Conservation (phyloP, 2,797 vertebrate species). For the Hirundo rustica region DNA sequence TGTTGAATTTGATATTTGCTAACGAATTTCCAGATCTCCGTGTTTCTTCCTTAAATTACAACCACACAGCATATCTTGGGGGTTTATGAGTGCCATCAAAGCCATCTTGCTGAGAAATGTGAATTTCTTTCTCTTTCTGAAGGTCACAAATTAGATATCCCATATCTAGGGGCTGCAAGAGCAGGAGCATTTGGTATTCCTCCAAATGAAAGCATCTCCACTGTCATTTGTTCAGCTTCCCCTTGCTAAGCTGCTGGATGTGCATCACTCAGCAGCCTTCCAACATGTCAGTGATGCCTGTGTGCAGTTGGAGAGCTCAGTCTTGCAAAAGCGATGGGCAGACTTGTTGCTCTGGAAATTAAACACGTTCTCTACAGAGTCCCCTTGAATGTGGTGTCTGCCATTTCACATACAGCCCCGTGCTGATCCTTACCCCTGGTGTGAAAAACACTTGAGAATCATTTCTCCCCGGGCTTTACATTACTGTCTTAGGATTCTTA, state of each 20-base stretch:
- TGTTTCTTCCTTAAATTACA: constrained; percentile 37
- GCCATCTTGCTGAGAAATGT: constrained; percentile 28
- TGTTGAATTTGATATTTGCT: not conserved
- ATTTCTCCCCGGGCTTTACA: not conserved
- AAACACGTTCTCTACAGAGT: not conserved
- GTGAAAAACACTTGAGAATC: not conserved
- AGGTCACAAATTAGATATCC: constrained; percentile 53
- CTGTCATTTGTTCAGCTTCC: constrained; percentile 35
- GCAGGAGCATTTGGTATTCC: constrained; percentile 36
- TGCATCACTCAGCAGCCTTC: constrained; percentile 22
- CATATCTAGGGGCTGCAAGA: constrained; percentile 2
- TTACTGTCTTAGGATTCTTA: not conserved
- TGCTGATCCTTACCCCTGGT: not conserved
- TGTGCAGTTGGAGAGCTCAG: not conserved
- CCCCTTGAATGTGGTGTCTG: not conserved
- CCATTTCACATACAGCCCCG: not conserved
- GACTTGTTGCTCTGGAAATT: constrained; percentile 19
- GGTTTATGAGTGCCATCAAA: constrained; percentile 42
- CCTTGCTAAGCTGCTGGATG: constrained; percentile 53
- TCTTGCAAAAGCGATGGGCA: not conserved
- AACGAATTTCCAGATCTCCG: not conserved
- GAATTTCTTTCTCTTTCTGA: constrained; percentile 11
- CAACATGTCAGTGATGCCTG: not conserved
- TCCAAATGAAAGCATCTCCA: constrained; percentile 50
- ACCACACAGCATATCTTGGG: not conserved